Evolutionary conservation across 2,888 invertebrate species (phyloP).

Genomic region (Pristionchus maxplancki): DNA sequence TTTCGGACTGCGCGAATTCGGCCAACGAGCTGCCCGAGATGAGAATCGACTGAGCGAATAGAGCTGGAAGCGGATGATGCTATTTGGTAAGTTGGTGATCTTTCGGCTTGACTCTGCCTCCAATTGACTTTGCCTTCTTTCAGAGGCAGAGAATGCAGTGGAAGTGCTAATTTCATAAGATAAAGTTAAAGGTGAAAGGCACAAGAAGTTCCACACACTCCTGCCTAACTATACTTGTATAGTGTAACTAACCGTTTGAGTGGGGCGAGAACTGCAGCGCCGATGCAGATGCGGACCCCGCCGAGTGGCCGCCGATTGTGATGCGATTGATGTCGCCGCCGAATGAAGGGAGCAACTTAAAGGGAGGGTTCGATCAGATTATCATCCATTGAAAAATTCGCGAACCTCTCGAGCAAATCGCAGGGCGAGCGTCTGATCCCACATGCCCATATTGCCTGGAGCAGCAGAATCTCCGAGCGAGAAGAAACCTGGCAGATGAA

Average conservation of each 20-base stretch:
- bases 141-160: too few species aligned
- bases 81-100: too few species aligned
- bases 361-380: neutral
- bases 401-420: conserved; percentile 64
- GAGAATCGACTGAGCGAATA: conserved; percentile 67
- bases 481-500: conserved; percentile 59
- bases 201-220: too few species aligned
- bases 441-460: conserved; percentile 66
- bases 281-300: conserved; percentile 62
- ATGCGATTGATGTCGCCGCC: conserved; percentile 67
- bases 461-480: conserved; percentile 63
- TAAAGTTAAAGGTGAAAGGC: too few species aligned
- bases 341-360: conserved; percentile 61
- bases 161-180: too few species aligned
- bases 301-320: conserved; percentile 65
- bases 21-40: conserved; percentile 67
- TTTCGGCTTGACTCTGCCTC: too few species aligned
- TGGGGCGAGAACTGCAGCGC: conserved; percentile 67
- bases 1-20: conserved; percentile 61
- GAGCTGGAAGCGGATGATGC: too few species aligned
- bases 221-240: too few species aligned
- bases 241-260: too few species aligned
- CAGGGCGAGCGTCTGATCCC: conserved; percentile 67
- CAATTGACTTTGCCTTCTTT: too few species aligned
- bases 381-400: neutral